phyloP scores from a whole-genome alignment of 53 echinoderm and acorn worm genomes.

The Astropecten irregularis region DNA sequence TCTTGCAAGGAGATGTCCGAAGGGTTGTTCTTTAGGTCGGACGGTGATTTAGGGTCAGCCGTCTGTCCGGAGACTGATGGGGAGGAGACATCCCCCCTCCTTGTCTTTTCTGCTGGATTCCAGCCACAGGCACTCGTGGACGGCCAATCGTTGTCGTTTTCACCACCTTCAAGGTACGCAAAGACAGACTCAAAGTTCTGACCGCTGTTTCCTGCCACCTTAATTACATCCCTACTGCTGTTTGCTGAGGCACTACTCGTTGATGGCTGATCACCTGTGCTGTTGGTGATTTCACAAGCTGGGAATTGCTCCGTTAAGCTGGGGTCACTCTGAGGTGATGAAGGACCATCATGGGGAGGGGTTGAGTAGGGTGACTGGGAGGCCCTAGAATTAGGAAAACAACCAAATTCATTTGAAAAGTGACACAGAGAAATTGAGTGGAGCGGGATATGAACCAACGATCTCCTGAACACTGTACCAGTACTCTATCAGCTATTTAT shows the following conservation, averaged over 20 bases:
- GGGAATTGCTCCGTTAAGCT: neutral
- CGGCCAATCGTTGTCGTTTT: neutral
- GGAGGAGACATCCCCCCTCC: neutral
- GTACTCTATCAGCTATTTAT: too few species aligned
- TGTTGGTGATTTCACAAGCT: neutral
- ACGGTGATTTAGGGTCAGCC: neutral
- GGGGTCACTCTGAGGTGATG: constrained; percentile 22
- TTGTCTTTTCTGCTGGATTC: constrained; percentile 15
- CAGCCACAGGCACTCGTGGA: neutral
- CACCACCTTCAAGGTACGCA: constrained; percentile 33
- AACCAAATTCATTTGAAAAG: too few species aligned
- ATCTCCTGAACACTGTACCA: too few species aligned
- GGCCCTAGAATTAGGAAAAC: neutral
- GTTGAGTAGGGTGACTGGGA: constrained; percentile 37
- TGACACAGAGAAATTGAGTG: too few species aligned
- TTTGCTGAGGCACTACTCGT: constrained; percentile 15
- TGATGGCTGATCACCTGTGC: neutral
- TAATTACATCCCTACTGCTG: constrained; percentile 1
- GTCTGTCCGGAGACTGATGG: neutral
- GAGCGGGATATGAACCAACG: too few species aligned
- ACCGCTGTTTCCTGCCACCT: neutral
- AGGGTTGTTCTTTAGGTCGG: too few species aligned
- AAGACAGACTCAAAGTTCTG: constrained; percentile 20
- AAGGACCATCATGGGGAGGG: constrained; percentile 9
- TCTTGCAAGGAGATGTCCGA: neutral